Evolutionary conservation across 2,113 vertebrate genomes (phyloP).

Genomic region (Sturnus vulgaris): DNA sequence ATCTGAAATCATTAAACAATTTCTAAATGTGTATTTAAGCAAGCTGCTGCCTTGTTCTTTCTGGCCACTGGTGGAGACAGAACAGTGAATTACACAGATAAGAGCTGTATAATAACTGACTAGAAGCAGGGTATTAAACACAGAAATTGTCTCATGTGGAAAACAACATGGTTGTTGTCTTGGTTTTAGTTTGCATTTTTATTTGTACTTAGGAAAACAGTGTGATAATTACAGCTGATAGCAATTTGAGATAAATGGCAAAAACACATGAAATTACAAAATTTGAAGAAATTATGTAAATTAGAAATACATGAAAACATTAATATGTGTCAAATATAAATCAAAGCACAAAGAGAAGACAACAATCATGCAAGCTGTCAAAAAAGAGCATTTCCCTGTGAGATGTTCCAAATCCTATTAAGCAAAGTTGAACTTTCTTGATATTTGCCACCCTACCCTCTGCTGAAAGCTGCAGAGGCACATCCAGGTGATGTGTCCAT

Average conservation of each 20-base stretch:
- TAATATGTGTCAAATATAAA: neutral
- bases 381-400: neutral
- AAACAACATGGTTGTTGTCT: neutral
- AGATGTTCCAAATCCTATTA: neutral
- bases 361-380: neutral
- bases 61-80: neutral
- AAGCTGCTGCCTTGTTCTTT: neutral
- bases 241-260: neutral
- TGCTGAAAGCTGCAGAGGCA: neutral
- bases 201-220: neutral
- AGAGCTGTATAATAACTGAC: neutral
- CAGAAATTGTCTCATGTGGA: neutral
- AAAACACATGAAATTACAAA: neutral
- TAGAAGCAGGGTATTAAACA: neutral
- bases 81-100: neutral
- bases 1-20: neutral
- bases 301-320: neutral
- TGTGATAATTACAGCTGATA: neutral
- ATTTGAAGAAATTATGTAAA: neutral
- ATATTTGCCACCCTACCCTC: neutral
- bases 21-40: neutral
- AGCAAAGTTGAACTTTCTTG: neutral
- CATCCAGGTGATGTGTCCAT: neutral
- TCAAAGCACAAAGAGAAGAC: neutral
- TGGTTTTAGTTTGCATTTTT: neutral